Conservation (phyloP, 2,797 vertebrate genomes). For the Sparus aurata region DNA sequence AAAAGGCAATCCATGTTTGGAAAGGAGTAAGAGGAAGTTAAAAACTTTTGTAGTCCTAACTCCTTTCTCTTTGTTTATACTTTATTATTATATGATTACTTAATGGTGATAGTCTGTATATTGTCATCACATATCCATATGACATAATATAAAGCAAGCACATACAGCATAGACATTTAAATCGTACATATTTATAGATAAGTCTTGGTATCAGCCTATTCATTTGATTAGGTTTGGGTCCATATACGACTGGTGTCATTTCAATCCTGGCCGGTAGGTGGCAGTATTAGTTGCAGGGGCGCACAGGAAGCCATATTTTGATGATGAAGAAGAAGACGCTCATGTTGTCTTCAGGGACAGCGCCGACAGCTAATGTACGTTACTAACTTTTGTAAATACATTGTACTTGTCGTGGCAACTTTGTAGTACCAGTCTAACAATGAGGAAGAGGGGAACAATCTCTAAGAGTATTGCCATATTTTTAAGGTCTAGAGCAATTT, state of each 20-base stretch:
- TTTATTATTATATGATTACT: too few relatives aligned
- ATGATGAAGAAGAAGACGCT: conserved; percentile 4
- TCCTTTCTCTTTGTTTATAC: too few relatives aligned
- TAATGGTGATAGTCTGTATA: too few relatives aligned
- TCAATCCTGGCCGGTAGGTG: neutral
- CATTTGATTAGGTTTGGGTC: neutral
- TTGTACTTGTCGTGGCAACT: neutral
- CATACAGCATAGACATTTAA: too few relatives aligned
- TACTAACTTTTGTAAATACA: neutral
- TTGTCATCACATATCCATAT: too few relatives aligned
- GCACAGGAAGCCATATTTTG: neutral
- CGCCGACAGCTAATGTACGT: too few relatives aligned
- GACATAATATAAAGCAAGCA: too few relatives aligned
- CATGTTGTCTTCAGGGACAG: neutral
- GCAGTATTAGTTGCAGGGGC: neutral
- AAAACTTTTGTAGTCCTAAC: too few relatives aligned
- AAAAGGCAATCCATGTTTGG: too few relatives aligned
- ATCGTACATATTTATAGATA: too few relatives aligned
- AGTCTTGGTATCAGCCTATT: too few relatives aligned
- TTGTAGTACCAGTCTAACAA: neutral
- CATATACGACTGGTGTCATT: neutral
- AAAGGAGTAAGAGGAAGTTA: too few relatives aligned
- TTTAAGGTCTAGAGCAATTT: neutral
- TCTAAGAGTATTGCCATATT: neutral
- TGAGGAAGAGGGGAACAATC: neutral